phyloP scores from a whole-genome alignment of 2,888 invertebrate genomes.

The Euphydryas editha region DNA sequence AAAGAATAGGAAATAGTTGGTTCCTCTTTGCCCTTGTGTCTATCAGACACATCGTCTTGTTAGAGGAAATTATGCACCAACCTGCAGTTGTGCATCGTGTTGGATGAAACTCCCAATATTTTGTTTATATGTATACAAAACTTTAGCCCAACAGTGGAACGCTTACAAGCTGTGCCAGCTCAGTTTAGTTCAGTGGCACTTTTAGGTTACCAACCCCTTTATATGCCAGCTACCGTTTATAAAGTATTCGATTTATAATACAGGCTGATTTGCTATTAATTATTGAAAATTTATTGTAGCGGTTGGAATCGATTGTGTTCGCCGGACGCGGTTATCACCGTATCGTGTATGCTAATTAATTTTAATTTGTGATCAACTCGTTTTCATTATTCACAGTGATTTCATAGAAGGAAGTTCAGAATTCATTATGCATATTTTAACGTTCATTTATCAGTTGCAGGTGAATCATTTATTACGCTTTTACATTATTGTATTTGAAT shows the following conservation, averaged over 20 bases:
- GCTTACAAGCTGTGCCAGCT: too few species aligned
- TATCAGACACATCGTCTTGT: too few species aligned
- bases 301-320: constrained; percentile 37
- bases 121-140: too few species aligned
- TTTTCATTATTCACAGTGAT: constrained; percentile 12
- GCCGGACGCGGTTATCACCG: constrained; percentile 9
- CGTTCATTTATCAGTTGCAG: constrained; percentile 2
- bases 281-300: constrained; percentile 43
- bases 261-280: constrained; percentile 46
- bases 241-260: constrained; percentile 48
- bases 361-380: constrained; percentile 31
- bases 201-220: too few species aligned
- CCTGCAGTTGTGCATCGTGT: too few species aligned
- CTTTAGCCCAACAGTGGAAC: too few species aligned
- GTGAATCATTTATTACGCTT: constrained; percentile 1
- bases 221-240: too few species aligned
- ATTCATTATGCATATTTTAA: constrained; percentile 10
- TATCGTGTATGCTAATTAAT: constrained; percentile 27
- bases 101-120: too few species aligned
- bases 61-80: too few species aligned
- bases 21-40: too few species aligned
- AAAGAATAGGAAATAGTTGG: too few species aligned
- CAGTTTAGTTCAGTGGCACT: too few species aligned
- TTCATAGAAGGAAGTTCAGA: constrained; percentile 8
- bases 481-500: background rate